A percentile compares a stretch with the other conserved stretches of the same genome.
phyloP scores from a whole-genome alignment of 2,113 vertebrate genomes.

The Phoenicopterus ruber region DNA sequence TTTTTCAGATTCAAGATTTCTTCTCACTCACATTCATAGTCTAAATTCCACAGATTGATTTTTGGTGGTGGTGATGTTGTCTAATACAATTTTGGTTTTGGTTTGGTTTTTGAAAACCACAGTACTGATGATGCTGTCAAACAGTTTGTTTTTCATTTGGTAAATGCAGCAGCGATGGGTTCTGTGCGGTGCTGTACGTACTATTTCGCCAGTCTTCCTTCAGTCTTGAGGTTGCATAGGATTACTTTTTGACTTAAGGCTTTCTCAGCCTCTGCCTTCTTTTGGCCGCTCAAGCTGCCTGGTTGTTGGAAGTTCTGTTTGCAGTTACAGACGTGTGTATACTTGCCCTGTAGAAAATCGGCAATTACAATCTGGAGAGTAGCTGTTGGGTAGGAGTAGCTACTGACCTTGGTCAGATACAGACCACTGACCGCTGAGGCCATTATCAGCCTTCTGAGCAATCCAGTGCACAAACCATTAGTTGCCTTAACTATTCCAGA shows the following conservation, averaged over 20 bases:
- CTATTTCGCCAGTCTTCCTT: neutral
- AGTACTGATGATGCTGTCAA: neutral
- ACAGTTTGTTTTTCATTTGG: neutral
- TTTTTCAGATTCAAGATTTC: neutral
- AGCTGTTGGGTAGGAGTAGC: neutral
- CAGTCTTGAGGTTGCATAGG: neutral
- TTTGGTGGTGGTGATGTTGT: neutral
- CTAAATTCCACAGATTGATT: neutral
- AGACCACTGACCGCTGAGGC: neutral
- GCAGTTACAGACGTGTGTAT: neutral
- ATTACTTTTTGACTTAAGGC: neutral
- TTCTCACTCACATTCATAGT: neutral
- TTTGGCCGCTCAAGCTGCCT: neutral
- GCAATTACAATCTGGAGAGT: neutral
- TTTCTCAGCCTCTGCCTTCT: neutral
- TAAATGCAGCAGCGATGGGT: neutral
- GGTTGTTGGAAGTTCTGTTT: neutral
- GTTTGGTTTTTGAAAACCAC: neutral
- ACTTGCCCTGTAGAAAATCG: neutral
- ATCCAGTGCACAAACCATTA: neutral
- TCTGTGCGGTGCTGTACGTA: fast-evolving
- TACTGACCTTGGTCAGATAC: neutral
- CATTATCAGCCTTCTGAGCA: neutral
- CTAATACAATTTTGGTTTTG: neutral
- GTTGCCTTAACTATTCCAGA: neutral